Evolutionary conservation across 2,888 invertebrate genomes (phyloP), one percentile per base, ranked within the genome.

Genomic region (Silvanus unidentatus): DNA sequence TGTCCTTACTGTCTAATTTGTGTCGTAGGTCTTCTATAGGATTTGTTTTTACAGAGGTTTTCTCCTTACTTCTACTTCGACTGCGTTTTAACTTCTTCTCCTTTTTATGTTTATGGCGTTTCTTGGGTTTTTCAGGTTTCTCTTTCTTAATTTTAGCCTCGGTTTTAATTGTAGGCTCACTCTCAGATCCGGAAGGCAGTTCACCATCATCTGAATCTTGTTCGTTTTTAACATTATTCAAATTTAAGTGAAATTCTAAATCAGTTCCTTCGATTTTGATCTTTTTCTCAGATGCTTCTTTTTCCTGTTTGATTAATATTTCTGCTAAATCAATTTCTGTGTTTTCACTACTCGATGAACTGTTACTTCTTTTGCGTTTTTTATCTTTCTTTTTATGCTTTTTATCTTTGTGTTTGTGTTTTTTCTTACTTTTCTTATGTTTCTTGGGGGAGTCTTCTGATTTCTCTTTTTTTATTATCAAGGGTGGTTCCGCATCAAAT

Each of bases 401-500:
- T 53, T 73, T 72, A 42, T 72, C 69, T 65, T 82, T 81, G 51
- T 81, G 78, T 58, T 82, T 81, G 65, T 77, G 78, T 57, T 78
- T 79, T 52, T 78, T 80, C 55, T 78, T 79, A 1, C 74, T 68
- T 53, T 77, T 75, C 47, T 77, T 77, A 14, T 49, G 50, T 45
- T 55, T 57, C 34, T 57, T 60, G 40, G 30, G 38, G 1, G 50
- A 45, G 4, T 53, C 49, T 60, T 73, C 58, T 57, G 68, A 44
- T 48, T 66, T 62, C 47, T 63, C 65, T 43, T 68, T 66, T 49
- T 71, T 69, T 5, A 68, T 63, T 9, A 72, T 68, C 13, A 71
- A 46, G 11, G 80, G 86, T 10, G 85, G 85, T 53, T 79, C 80
- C 1, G 85, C 85, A 69, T 86, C 85, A 63, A 88, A 87, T 15